A percentile compares a stretch with the other conserved stretches of the same genome.
Evolutionary conservation across 2,888 invertebrate genomes (phyloP).

Genomic region (Loripinus fragilis): DNA sequence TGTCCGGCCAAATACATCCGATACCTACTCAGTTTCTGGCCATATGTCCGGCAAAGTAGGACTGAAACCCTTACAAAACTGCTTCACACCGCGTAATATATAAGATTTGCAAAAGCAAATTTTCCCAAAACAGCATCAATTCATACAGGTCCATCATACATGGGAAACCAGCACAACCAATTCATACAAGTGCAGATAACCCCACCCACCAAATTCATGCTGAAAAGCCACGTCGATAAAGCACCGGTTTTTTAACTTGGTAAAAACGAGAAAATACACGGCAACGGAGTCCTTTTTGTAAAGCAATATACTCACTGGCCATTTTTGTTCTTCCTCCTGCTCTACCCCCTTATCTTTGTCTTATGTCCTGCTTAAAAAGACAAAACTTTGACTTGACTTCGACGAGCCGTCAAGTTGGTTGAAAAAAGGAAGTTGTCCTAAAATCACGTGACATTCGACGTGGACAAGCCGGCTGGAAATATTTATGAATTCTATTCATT

Average conservation of each 20-base stretch:
- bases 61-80: too few relatives aligned
- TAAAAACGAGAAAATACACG: too few relatives aligned
- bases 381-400: background rate
- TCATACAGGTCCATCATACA: too few relatives aligned
- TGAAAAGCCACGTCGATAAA: background rate
- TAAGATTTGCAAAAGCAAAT: too few relatives aligned
- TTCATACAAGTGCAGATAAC: too few relatives aligned
- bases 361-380: slow-evolving; percentile 12
- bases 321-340: background rate
- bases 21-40: too few relatives aligned
- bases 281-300: background rate
- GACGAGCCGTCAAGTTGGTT: slow-evolving; percentile 18
- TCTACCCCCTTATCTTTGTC: background rate
- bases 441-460: slow-evolving; percentile 65
- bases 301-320: background rate
- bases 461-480: slow-evolving; percentile 28
- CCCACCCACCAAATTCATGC: background rate
- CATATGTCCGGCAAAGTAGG: too few relatives aligned
- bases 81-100: too few relatives aligned
- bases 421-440: slow-evolving; percentile 48
- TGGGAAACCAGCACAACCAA: too few relatives aligned
- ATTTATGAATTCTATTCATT: too few relatives aligned
- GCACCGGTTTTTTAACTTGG: background rate
- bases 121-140: too few relatives aligned
- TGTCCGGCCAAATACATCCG: too few relatives aligned